Evolutionary conservation across 1,140 invertebrate species (phyloP).

Genomic region (Papilio glaucus): DNA sequence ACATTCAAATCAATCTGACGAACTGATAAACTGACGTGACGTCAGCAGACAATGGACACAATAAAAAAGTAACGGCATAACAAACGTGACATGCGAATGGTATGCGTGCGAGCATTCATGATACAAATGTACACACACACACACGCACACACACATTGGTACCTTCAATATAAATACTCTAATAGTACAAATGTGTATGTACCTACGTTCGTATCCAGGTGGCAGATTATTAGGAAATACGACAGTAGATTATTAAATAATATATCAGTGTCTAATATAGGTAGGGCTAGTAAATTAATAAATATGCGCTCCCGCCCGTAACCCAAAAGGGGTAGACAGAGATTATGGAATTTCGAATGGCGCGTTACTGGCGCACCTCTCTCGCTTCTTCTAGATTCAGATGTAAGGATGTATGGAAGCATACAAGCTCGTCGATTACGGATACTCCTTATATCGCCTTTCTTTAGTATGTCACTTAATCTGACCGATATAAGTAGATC

Average conservation of each 20-base stretch:
- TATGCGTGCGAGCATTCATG: conserved; percentile 21
- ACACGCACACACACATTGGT: not conserved
- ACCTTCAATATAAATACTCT: not conserved
- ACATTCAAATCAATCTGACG: not conserved
- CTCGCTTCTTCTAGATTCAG: no score
- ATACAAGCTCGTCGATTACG: no score
- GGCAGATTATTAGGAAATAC: not conserved
- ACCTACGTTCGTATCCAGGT: not conserved
- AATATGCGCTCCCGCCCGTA: no score
- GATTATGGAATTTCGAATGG: no score
- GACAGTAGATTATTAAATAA: conserved; percentile 12
- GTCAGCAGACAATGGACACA: conserved; percentile 18
- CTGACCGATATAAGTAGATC: no score
- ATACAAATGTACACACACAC: not conserved
- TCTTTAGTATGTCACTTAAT: no score
- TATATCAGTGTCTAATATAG: no score
- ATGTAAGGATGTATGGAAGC: no score
- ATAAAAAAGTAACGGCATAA: conserved; percentile 31
- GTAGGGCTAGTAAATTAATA: no score
- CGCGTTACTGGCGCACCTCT: no score
- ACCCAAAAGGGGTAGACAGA: no score
- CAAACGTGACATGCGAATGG: conserved; percentile 29
- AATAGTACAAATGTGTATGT: not conserved
- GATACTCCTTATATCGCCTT: no score
- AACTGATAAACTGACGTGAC: not conserved